A percentile compares a stretch with the other conserved stretches of the same genome.
phyloP scores from a whole-genome alignment of 1,140 invertebrate genomes.

The Chrysopa pallens region DNA sequence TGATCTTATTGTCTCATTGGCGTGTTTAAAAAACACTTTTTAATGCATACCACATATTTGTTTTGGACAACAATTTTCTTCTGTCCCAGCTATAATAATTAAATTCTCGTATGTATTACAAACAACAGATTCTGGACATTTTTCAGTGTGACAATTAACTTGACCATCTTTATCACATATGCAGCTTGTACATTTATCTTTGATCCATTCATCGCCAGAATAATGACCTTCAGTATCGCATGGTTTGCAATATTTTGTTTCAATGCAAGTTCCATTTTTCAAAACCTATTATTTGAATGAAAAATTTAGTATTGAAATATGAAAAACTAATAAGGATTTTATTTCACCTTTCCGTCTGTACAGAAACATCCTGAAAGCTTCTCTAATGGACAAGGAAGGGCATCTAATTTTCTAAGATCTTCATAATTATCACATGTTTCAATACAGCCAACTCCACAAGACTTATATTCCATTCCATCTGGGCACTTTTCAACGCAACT shows the following conservation, averaged over 20 bases:
- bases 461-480: conserved; percentile 39
- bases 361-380: conserved; percentile 69
- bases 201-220: conserved; percentile 31
- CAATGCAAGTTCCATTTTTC: conserved; percentile 37
- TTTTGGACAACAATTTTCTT: conserved; percentile 44
- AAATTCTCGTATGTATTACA: conserved; percentile 37
- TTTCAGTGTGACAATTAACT: conserved; percentile 31
- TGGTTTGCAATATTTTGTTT: conserved; percentile 34
- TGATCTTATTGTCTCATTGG: too few species aligned
- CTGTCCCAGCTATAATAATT: conserved; percentile 28
- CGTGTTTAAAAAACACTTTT: too few species aligned
- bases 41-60: conserved; percentile 40
- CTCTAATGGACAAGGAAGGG: conserved; percentile 28
- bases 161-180: conserved; percentile 32
- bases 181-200: conserved; percentile 59
- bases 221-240: conserved; percentile 37
- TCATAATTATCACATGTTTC: conserved; percentile 44
- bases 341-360: conserved; percentile 38
- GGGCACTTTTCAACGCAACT: conserved; percentile 38
- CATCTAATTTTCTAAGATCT: conserved; percentile 12
- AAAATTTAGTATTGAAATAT: not conserved
- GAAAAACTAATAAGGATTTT: conserved; percentile 13
- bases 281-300: conserved; percentile 24
- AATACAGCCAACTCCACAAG: conserved; percentile 46
- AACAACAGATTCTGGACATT: conserved; percentile 31